Evolutionary conservation across 1,140 invertebrate genomes (phyloP).

Genomic region (Brachionus sp.): DNA sequence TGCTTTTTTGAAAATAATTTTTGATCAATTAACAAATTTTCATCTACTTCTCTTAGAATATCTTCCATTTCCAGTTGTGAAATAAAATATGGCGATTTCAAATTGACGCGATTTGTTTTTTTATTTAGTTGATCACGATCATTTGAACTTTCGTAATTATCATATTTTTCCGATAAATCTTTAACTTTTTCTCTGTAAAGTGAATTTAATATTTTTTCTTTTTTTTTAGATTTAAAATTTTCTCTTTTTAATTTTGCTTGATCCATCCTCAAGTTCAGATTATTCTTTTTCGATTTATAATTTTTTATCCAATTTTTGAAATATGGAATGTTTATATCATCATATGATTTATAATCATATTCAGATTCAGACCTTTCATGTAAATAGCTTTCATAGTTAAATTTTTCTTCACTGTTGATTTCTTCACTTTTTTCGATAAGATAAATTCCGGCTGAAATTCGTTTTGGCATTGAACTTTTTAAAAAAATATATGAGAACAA

Average conservation of each 20-base stretch:
- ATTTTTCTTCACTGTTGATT: neutral
- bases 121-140: neutral
- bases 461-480: no score
- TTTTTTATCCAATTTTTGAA: neutral
- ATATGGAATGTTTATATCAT: neutral
- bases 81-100: neutral
- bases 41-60: neutral
- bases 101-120: neutral
- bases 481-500: no score
- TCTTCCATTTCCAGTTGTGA: conserved; percentile 30
- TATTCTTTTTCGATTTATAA: neutral
- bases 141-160: neutral
- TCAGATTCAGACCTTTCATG: neutral
- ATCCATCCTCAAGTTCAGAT: neutral
- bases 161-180: neutral
- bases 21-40: neutral
- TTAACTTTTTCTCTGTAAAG: neutral
- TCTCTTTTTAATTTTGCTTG: neutral
- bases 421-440: no score
- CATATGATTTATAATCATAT: neutral
- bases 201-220: neutral
- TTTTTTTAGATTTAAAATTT: neutral
- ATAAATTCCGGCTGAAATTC: no score
- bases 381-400: neutral
- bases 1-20: neutral